phyloP scores from a whole-genome alignment of 2,797 vertebrate species.

The Amphiprion clarkii region DNA sequence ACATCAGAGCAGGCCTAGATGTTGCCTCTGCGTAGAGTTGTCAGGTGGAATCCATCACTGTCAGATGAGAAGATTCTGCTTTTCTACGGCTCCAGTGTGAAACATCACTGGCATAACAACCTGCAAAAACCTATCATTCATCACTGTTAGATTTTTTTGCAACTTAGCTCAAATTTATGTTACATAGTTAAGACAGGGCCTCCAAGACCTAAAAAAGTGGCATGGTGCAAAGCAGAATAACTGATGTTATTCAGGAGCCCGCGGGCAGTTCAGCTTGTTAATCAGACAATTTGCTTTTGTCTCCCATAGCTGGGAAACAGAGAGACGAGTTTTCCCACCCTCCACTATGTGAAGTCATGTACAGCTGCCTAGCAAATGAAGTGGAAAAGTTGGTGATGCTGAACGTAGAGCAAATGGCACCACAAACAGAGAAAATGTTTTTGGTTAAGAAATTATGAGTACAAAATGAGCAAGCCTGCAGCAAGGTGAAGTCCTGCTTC shows the following conservation, averaged over 20 bases:
- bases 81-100: neutral
- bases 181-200: neutral
- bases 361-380: constrained; percentile 22
- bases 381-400: constrained; percentile 28
- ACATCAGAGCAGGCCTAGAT: too few species aligned
- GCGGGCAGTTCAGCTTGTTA: constrained; percentile 8
- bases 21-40: constrained; percentile 6
- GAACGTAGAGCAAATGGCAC: constrained; percentile 5
- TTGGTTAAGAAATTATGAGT: constrained; percentile 14
- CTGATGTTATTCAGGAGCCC: constrained; percentile 6
- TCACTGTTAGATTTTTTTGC: neutral
- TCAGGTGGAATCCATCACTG: constrained; percentile 32
- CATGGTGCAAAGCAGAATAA: constrained; percentile 1
- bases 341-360: neutral
- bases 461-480: neutral
- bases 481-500: neutral
- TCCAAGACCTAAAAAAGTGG: neutral
- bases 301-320: constrained; percentile 20
- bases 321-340: constrained; percentile 23
- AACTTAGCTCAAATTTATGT: constrained; percentile 11
- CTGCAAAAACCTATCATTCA: constrained; percentile 17
- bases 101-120: constrained; percentile 11
- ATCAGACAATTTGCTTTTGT: constrained; percentile 32
- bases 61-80: constrained; percentile 4
- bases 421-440: constrained; percentile 14